Percentiles rank a stretch among this genome's conserved stretches.
These are phyloP conservation scores for Gymnobelideus leadbeateri DNA, from an alignment of 2,113 vertebrate genomes.

Conservation along the genomic window DNA sequence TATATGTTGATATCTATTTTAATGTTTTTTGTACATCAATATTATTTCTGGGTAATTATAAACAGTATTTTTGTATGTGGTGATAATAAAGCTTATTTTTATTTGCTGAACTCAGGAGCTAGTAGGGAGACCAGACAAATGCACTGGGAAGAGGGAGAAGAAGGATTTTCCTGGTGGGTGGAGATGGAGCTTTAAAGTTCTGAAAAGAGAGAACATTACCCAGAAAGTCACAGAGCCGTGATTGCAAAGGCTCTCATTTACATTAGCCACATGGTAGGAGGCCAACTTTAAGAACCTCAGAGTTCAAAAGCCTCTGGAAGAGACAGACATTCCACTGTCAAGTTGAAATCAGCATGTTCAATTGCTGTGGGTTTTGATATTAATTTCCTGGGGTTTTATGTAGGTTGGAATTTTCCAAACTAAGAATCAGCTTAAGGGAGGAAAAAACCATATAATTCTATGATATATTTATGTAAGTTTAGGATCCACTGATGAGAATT, in stretches of 20 bases:
- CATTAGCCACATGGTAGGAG: background rate
- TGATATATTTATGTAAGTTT: background rate
- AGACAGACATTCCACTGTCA: slow-evolving; percentile 17
- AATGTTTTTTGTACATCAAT: background rate
- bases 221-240: background rate
- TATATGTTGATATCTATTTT: background rate
- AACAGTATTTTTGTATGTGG: background rate
- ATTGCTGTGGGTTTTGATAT: slow-evolving; percentile 12
- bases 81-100: background rate
- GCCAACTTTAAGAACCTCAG: background rate
- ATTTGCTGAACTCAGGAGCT: background rate
- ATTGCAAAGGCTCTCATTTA: background rate
- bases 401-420: slow-evolving; percentile 7
- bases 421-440: background rate
- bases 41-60: background rate
- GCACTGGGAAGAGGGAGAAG: background rate
- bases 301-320: slow-evolving; percentile 16
- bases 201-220: background rate
- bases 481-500: background rate
- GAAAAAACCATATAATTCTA: background rate
- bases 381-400: slow-evolving; percentile 29
- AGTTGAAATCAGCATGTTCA: slow-evolving; percentile 34
- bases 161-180: background rate
- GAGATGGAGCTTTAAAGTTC: background rate
- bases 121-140: background rate